Evolutionary conservation across 2,113 vertebrate species (phyloP).

Genomic region (Pygoscelis adeliae): DNA sequence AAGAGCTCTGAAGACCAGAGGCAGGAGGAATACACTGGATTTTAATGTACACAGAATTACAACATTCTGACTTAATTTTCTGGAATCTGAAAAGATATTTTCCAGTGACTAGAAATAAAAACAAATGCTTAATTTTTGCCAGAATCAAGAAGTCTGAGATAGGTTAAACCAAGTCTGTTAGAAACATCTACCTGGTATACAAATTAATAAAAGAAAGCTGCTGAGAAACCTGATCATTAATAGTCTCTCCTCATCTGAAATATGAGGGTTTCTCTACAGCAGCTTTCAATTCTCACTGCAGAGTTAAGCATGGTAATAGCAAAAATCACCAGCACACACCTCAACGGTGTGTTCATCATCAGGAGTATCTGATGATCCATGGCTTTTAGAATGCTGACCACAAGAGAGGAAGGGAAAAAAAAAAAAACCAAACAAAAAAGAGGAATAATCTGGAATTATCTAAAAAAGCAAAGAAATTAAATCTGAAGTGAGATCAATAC

Average conservation of each 20-base stretch:
- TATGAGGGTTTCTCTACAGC: neutral
- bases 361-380: neutral
- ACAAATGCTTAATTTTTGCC: neutral
- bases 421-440: neutral
- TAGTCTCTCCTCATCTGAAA: neutral
- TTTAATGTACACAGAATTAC: neutral
- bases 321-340: neutral
- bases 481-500: neutral
- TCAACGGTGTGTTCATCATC: too few species aligned
- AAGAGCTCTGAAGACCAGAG: neutral
- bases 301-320: neutral
- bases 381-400: neutral
- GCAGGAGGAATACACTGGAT: neutral
- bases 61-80: neutral
- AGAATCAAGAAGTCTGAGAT: neutral
- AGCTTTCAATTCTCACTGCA: neutral
- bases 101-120: neutral
- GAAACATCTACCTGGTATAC: neutral
- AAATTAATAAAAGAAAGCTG: neutral
- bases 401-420: neutral
- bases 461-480: neutral
- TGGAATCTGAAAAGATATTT: neutral
- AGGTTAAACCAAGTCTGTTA: neutral
- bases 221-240: neutral
- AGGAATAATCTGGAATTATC: neutral